Evolutionary conservation across 2,113 vertebrate species (phyloP).

Genomic region (Pandion haliaetus): DNA sequence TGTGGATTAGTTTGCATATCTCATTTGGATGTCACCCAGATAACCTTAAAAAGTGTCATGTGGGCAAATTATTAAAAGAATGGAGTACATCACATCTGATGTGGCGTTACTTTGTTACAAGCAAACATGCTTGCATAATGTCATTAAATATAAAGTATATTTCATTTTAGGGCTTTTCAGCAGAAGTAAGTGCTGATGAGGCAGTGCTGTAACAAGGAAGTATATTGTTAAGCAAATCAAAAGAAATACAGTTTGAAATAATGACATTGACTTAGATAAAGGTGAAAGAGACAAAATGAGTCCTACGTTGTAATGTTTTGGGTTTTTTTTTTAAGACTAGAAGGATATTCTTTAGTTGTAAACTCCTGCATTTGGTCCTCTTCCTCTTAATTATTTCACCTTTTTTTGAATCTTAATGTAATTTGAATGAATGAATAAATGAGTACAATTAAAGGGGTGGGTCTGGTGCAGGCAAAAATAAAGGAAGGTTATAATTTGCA

Average conservation of each 20-base stretch:
- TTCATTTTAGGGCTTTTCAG: not conserved
- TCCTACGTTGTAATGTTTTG: not conserved
- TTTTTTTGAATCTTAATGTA: not conserved
- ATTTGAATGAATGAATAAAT: slow-evolving; percentile 7
- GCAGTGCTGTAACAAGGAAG: not conserved
- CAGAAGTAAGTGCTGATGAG: not conserved
- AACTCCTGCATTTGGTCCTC: not conserved
- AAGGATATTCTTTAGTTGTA: not conserved
- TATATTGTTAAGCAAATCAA: not conserved
- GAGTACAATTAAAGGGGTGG: slow-evolving; percentile 12
- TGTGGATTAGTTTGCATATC: not conserved
- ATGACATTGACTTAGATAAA: not conserved
- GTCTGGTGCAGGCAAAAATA: not conserved
- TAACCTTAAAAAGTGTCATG: not conserved
- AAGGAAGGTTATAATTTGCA: slow-evolving; percentile 5
- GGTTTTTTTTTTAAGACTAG: not conserved
- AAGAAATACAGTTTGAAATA: not conserved
- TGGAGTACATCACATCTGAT: not conserved
- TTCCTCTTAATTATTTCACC: not conserved
- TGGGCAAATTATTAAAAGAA: not conserved
- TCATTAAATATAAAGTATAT: not conserved
- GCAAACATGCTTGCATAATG: not conserved
- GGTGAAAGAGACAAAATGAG: not conserved
- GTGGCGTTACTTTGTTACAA: too few relatives aligned
- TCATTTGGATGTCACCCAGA: not conserved